Evolutionary conservation across 2,888 invertebrate species (phyloP), one percentile per base, ranked within the genome.

Genomic region (Xestoiulus laeticollis): DNA sequence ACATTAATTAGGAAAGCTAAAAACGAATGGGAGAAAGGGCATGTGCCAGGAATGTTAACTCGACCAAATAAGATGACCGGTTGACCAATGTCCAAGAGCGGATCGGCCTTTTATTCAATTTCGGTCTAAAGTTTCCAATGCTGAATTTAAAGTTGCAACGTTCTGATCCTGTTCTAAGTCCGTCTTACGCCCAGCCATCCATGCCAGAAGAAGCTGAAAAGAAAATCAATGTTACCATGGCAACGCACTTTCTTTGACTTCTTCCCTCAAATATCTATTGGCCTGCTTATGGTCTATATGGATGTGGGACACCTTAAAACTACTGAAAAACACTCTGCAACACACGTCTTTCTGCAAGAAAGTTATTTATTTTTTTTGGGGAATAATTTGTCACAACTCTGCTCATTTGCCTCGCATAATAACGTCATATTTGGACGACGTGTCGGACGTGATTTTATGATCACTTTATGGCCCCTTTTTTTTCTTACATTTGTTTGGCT

Each of bases 271-370:
- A 30, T 78, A 78, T 68, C 26, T 68, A 26, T 68, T 78, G 78
- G 78, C 26, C 78, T 78, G 78, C 78, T 78, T 30, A 78, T 78
- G 30, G 78, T 30, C 30, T 30, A 8, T 22, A 22, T 78, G 30
- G 78, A 78, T 78, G 78, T 78, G 78, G 78, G 78, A 78, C 78
- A 78, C 78, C 30, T 14, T 26, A 78, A 78, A 78, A 78, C 78
- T 78, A 78, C 14, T 26, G 14, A 78, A 78, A 78, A 78, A 78
- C 26, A 78, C 68, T 26, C 30, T 10, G 19, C 48, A 48, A 48
- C 48, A 16, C 48, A 14, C 48, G 26, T 78, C 22, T 78, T 30
- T 30, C 30, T 2, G 10, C 78, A 78, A 78, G 16, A 78, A 78
- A 78, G 30, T 30, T 30, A 14, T 30, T 30, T n/a, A n/a, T n/a